Evolutionary conservation across 1,140 invertebrate genomes (phyloP).

Genomic region (Coelopa frigida): DNA sequence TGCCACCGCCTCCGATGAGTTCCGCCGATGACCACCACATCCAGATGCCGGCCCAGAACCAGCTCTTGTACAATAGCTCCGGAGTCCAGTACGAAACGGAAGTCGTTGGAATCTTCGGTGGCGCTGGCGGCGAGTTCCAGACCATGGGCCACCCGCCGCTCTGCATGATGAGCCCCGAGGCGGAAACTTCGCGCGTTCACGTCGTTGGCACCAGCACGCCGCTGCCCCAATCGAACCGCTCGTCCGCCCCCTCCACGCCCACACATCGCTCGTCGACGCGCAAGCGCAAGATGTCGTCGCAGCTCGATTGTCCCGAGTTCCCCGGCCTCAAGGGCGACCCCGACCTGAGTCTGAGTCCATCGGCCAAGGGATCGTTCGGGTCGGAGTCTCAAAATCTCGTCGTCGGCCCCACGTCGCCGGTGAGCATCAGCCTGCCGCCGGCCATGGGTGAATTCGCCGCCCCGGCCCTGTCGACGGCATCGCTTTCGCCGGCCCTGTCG

Average conservation of each 20-base stretch:
- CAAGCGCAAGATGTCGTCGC: slow-evolving; percentile 39
- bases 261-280: slow-evolving; percentile 31
- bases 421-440: slow-evolving; percentile 13
- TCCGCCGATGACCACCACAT: slow-evolving; percentile 6
- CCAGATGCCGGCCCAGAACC: no score
- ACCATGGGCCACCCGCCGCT: no score
- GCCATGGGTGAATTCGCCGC: slow-evolving; percentile 15
- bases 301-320: slow-evolving; percentile 32
- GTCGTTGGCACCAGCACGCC: slow-evolving; percentile 38
- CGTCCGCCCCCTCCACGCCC: slow-evolving; percentile 35
- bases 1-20: slow-evolving; percentile 11
- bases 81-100: no score
- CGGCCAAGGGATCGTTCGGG: slow-evolving; percentile 27
- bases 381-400: slow-evolving; percentile 1
- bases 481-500: slow-evolving; percentile 38
- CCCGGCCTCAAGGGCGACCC: slow-evolving; percentile 27
- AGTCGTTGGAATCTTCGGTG: no score
- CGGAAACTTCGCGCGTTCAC: slow-evolving; percentile 31
- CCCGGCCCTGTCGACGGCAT: slow-evolving; percentile 36
- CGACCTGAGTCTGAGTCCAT: slow-evolving; percentile 31
- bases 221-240: slow-evolving; percentile 23
- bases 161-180: slow-evolving; percentile 33
- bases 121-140: no score
- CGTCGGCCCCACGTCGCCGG: slow-evolving; percentile 8
- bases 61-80: no score